phyloP scores from a whole-genome alignment of 2,113 vertebrate genomes.

The Hoplias malabaricus region DNA sequence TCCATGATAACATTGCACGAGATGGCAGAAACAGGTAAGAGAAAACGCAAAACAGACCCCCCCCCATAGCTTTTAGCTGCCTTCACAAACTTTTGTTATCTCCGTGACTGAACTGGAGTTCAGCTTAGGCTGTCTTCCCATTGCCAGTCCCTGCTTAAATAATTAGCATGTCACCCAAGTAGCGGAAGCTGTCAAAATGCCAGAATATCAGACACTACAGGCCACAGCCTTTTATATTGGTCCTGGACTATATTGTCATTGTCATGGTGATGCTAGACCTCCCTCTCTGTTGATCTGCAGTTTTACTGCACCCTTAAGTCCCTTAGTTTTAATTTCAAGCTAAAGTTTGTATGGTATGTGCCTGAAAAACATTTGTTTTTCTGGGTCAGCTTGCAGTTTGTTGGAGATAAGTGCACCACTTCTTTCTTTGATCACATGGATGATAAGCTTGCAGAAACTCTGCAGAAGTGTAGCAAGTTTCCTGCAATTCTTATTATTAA shows the following conservation, averaged over 20 bases:
- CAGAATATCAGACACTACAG: background rate
- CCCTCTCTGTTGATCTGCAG: background rate
- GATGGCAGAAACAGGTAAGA: conserved; percentile 98
- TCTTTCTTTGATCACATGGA: background rate
- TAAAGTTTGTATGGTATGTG: background rate
- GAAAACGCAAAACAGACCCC: background rate
- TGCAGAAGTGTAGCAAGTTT: background rate
- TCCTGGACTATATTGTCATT: background rate
- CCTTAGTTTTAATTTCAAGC: background rate
- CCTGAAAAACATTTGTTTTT: background rate
- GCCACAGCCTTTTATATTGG: conserved; percentile 10
- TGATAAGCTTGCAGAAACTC: background rate
- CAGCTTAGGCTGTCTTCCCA: background rate
- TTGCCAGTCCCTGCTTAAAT: conserved; percentile 14
- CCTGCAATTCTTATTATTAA: background rate
- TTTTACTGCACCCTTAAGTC: background rate
- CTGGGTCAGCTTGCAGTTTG: background rate
- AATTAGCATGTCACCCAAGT: conserved; percentile 11
- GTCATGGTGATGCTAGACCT: background rate
- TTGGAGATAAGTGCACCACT: background rate
- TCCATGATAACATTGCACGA: conserved; percentile 99
- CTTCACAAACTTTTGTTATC: background rate
- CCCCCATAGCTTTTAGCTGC: no score
- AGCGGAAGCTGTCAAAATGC: conserved; percentile 9
- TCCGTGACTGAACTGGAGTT: background rate